Base-by-base conservation (phyloP, 2,797 vertebrate genomes). In the Peromyscus aztecus region DNA sequence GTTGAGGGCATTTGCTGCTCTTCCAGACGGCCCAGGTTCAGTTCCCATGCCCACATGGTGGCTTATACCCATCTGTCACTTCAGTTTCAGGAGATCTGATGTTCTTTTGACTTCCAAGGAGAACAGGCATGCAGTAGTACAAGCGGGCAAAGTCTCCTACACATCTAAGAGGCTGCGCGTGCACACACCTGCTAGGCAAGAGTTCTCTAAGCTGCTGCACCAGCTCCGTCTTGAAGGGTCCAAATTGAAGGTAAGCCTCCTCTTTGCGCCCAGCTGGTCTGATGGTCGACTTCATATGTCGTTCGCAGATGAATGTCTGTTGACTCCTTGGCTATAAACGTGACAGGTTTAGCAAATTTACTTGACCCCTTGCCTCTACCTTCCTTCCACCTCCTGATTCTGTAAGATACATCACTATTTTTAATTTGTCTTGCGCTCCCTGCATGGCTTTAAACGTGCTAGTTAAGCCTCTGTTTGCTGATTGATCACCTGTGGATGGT, bases 361-460 rank as follows among this genome's bases (percentile, higher is more conserved):
- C 63, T 8, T 80, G 90, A 61, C 65, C 46, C 90, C 73, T 82
- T 61, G 27, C 67, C 67, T 92, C 80, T 75, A 8, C 69, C 31
- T 69, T 49, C 43, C 55, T 82, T 73, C 31, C 23, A 29, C 43
- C 71, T 92, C 69, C 81, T 75, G 90, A 76, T 87, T 91, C 73
- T 89, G 21, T 87, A 69, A 75, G 46, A 46, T 89, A 13, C 34
- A 27, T 87, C 49, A 87, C 73, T 80, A 61, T 34, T 55, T 90
- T 85, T 81, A 78, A 87, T 95, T 77, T 23, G 63, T 88, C 87
- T 82, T 19, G 49, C 14, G 2, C n/a, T 91, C 78, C 78, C 57
- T 73, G 69, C 55, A 2, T 55, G n/a, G 59, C 86, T 93, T 90
- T 71, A 59, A 90, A 52, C 10, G n/a, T 34, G 69, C 55, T 65